These are phyloP conservation scores for Eira barbara DNA, from an alignment of 2,113 vertebrate species.

Conservation along the genomic window DNA sequence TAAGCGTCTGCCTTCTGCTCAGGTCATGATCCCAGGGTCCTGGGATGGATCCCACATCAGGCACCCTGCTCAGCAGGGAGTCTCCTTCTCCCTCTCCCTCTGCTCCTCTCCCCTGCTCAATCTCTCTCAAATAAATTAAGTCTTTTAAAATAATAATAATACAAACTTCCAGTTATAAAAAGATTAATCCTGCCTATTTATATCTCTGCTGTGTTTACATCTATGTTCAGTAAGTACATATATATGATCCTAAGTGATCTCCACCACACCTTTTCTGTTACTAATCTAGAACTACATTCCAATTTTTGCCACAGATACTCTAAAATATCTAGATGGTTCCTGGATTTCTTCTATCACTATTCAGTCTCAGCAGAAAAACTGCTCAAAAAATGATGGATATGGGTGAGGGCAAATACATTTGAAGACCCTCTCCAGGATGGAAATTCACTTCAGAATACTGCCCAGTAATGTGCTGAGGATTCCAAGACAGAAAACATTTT, in stretches of 20 bases:
- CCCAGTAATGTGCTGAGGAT: neutral
- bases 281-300: neutral
- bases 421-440: neutral
- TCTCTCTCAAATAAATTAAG: neutral
- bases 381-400: neutral
- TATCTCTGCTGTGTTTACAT: neutral
- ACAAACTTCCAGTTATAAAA: neutral
- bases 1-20: neutral
- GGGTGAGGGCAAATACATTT: neutral
- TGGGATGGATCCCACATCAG: neutral
- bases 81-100: neutral
- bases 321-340: neutral
- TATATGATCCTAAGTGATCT: neutral
- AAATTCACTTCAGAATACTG: constrained; percentile 1
- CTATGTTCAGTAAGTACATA: neutral
- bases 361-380: neutral
- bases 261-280: neutral
- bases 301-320: neutral
- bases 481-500: neutral
- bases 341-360: neutral
- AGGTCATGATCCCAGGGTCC: neutral
- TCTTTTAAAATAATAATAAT: neutral
- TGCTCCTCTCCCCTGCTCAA: no score
- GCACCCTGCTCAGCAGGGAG: neutral
- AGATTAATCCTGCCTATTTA: neutral